phyloP scores from a whole-genome alignment of 2,888 invertebrate species.

The Carabus problematicus region DNA sequence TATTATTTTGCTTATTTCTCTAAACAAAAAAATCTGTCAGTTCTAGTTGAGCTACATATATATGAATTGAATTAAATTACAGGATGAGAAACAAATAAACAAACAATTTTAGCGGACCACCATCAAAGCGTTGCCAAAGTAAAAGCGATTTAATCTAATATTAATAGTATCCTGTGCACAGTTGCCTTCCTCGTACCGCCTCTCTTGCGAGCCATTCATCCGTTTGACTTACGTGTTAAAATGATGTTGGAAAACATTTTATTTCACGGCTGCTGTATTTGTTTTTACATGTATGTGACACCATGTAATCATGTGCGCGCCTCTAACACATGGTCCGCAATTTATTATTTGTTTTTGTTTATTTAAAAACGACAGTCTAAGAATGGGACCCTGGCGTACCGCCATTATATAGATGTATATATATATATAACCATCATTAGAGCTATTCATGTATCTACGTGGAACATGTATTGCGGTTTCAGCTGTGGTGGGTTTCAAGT shows the following conservation, averaged over 20 bases:
- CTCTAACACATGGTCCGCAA: too few species aligned
- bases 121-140: conserved; percentile 16
- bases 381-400: too few species aligned
- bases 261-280: conserved; percentile 25
- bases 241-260: conserved; percentile 15
- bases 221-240: conserved; percentile 8
- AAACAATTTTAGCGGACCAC: conserved; percentile 32
- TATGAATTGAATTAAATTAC: conserved; percentile 39
- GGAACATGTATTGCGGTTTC: conserved; percentile 46
- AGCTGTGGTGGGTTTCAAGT: conserved; percentile 92
- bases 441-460: too few species aligned
- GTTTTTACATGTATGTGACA: conserved; percentile 17
- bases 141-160: conserved; percentile 36
- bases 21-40: not conserved
- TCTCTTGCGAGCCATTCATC: conserved; percentile 15
- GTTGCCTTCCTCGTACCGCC: conserved; percentile 20
- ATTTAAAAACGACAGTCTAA: too few species aligned
- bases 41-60: conserved; percentile 8
- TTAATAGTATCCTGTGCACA: conserved; percentile 34
- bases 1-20: too few species aligned
- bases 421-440: too few species aligned
- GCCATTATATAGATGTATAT: too few species aligned
- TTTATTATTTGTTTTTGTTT: too few species aligned
- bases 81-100: conserved; percentile 28
- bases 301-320: too few species aligned